These are phyloP conservation scores for Gobiocypris rarus DNA, from an alignment of 2,113 vertebrate genomes.

Conservation along the genomic window DNA sequence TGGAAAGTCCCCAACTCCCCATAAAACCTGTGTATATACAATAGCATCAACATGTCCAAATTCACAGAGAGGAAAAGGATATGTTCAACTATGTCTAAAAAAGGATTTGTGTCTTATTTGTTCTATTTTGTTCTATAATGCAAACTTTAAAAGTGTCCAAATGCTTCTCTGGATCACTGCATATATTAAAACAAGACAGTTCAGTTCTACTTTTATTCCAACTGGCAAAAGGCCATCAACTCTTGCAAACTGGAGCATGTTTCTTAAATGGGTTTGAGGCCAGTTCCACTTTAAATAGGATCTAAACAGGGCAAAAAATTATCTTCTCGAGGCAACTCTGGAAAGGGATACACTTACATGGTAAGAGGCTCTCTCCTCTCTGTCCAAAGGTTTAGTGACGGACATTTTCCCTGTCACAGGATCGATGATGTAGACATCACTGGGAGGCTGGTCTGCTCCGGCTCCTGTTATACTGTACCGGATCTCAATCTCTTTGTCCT, in stretches of 20 bases:
- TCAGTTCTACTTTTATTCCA: not conserved
- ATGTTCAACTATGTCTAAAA: not conserved
- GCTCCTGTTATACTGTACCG: slow-evolving; percentile 97
- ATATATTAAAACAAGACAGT: not conserved
- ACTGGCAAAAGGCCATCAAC: slow-evolving; percentile 19
- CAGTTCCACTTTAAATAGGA: not conserved
- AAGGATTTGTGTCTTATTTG: not conserved
- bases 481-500: slow-evolving; percentile 93
- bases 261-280: slow-evolving; percentile 18
- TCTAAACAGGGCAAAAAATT: not conserved
- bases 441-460: slow-evolving; percentile 92
- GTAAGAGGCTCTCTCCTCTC: slow-evolving; percentile 94
- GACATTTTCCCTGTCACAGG: slow-evolving; percentile 96
- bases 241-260: slow-evolving; percentile 16
- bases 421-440: slow-evolving; percentile 96
- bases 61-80: not conserved
- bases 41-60: too few species aligned
- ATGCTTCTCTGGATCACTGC: not conserved
- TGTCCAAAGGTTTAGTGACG: slow-evolving; percentile 93
- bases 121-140: not conserved
- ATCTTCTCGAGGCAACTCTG: not conserved
- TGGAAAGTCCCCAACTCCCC: too few species aligned
- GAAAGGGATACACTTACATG: slow-evolving; percentile 81
- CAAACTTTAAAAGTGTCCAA: not conserved
- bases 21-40: not conserved